Conservation (phyloP, 1,140 invertebrate species). For the Episyrphus balteatus region DNA sequence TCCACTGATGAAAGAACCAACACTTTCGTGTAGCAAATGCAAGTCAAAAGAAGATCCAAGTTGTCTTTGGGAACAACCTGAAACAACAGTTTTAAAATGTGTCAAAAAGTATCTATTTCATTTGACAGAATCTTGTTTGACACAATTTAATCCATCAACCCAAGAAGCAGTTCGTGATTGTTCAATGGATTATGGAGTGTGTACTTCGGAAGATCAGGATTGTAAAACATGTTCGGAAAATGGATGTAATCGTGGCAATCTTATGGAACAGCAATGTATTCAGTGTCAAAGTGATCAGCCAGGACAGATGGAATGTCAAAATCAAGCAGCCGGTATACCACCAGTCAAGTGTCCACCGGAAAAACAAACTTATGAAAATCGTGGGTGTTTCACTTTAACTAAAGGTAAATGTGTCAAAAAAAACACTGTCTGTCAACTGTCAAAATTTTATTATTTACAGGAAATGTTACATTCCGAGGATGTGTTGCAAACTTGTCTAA, state of each 20-base stretch:
- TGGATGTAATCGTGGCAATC: not conserved
- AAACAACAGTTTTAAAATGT: not conserved
- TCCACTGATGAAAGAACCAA: not conserved
- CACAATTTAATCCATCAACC: not conserved
- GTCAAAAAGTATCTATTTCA: not conserved
- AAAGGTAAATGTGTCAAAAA: not conserved
- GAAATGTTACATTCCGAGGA: conserved; percentile 15
- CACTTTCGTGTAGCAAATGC: not conserved
- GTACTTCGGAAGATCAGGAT: not conserved
- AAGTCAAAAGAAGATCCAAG: not conserved
- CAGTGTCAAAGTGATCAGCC: not conserved
- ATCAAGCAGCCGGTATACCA: not conserved
- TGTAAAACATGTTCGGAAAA: not conserved
- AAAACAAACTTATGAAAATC: not conserved
- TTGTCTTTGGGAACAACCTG: not conserved
- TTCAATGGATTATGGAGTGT: not conserved
- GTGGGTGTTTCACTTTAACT: not conserved
- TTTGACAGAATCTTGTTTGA: not conserved
- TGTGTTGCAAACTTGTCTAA: conserved; percentile 16
- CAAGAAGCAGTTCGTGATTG: not conserved
- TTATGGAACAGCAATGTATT: not conserved
- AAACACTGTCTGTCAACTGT: too few species aligned
- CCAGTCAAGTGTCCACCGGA: not conserved
- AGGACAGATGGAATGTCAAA: not conserved
- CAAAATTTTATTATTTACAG: too few species aligned